Base-by-base conservation (phyloP, 2,113 vertebrate genomes). In the Choloepus hoffmanni region DNA sequence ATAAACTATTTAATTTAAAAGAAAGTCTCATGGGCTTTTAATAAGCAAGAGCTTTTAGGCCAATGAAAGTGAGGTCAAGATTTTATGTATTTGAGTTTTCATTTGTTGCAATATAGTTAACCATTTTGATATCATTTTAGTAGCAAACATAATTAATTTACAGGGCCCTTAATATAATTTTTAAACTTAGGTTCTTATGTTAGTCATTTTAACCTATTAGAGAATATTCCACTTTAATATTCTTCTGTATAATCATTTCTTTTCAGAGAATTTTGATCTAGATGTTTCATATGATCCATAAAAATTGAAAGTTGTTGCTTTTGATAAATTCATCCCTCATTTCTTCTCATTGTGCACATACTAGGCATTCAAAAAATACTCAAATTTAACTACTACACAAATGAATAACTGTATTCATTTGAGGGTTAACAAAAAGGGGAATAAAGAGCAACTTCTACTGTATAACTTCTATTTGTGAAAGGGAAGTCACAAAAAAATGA, bases 1-100 rank as follows among this genome's bases (percentile, higher is more conserved):
- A 98, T 96, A 96, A 97, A 97, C 89, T 97, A 40, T 94, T 96
- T 96, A 96, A 94, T 98, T 86, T 96, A 96, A 97, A 97, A 97
- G 94, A 94, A 91, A 90, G 81, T 97, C 96, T 95, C 77, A 97
- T 96, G 97, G 96, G 95, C 85, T 98, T 97, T 95, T 93, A 97
- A 97, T 74, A 96, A 97, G 74, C 67, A 95, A 98, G 43, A 58
- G 15, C 89, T 98, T 97, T 97, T 89, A 98, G 96, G 70, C 96
- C 94, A 97, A 96, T 97, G 95, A 98, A 98, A 97, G 74, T 28
- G 68, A 97, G 86, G 72, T 89, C 97, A 98, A 96, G 33, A 81
- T 95, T 97, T 97, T 96, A 97, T 96, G 85, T 90, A 96, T 97
- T 95, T 98, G 93, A 96, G 82, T 94, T 98, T 98, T 96, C 67